Percentiles rank a stretch among this genome's conserved stretches.
Evolutionary conservation across 2,888 invertebrate genomes (phyloP).

Genomic region (Hemithea aestivaria): DNA sequence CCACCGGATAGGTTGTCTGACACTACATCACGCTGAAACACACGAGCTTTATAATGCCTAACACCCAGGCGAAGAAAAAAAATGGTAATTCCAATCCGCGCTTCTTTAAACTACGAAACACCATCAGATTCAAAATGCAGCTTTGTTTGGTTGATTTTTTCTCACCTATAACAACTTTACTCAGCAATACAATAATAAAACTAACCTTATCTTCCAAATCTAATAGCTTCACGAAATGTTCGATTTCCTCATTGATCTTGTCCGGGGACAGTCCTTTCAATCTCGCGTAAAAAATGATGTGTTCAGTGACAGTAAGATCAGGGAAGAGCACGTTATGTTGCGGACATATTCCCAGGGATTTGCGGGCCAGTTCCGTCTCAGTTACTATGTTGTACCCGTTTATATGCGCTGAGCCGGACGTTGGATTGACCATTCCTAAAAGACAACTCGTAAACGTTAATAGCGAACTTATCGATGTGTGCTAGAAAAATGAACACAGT

Average conservation of each 20-base stretch:
- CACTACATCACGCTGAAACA: conserved; percentile 69
- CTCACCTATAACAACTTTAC: no score
- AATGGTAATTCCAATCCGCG: no score
- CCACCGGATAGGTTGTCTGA: conserved; percentile 91
- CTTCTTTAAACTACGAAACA: no score
- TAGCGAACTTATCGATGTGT: no score
- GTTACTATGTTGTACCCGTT: conserved; percentile 85
- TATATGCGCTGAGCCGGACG: conserved; percentile 85
- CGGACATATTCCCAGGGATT: conserved; percentile 89
- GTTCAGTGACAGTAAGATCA: conserved; percentile 90
- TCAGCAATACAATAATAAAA: no score
- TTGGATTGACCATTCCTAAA: conserved; percentile 83
- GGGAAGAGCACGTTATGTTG: conserved; percentile 93
- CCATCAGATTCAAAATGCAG: no score
- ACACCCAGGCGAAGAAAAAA: no score
- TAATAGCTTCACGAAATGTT: conserved; percentile 82
- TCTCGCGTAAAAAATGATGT: conserved; percentile 89
- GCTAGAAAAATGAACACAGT: no score
- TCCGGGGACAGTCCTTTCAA: conserved; percentile 81
- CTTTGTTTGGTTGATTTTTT: no score
- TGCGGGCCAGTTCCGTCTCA: conserved; percentile 84
- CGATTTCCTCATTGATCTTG: conserved; percentile 80
- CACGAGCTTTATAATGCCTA: no score
- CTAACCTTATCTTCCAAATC: conserved; percentile 82
- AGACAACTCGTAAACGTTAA: no score